Evolutionary conservation across 2,797 vertebrate genomes (phyloP).

Genomic region (Todus mexicanus): DNA sequence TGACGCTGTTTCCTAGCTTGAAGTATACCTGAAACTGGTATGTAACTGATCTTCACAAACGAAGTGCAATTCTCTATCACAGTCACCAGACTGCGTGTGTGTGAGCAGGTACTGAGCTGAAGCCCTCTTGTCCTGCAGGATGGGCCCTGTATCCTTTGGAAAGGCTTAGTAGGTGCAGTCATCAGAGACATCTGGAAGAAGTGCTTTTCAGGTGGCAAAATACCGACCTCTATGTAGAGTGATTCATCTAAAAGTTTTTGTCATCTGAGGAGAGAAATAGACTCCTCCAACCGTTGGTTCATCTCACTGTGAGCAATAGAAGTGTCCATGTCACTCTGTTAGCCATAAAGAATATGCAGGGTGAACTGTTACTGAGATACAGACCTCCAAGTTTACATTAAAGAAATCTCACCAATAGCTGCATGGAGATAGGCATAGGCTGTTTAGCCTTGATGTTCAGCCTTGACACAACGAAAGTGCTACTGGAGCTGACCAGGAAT

Average conservation of each 20-base stretch:
- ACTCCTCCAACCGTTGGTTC: background rate
- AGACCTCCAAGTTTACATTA: background rate
- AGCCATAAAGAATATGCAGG: background rate
- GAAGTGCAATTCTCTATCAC: background rate
- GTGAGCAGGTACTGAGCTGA: background rate
- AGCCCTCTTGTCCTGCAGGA: background rate
- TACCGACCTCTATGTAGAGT: background rate
- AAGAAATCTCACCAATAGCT: background rate
- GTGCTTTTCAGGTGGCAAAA: background rate
- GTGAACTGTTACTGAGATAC: background rate
- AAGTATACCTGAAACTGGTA: background rate
- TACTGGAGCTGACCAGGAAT: background rate
- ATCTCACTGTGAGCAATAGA: background rate
- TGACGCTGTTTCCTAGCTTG: background rate
- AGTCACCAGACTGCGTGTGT: background rate
- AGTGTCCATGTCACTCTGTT: background rate
- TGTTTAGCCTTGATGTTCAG: background rate
- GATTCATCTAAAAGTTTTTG: background rate
- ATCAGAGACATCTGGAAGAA: background rate
- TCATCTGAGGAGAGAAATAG: background rate
- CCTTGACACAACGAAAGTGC: background rate
- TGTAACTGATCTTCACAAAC: background rate
- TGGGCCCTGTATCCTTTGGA: accelerated
- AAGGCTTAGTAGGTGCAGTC: background rate
- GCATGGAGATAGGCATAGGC: accelerated